Evolutionary conservation across 2,888 invertebrate genomes (phyloP).

Genomic region (Byasa hedistus): DNA sequence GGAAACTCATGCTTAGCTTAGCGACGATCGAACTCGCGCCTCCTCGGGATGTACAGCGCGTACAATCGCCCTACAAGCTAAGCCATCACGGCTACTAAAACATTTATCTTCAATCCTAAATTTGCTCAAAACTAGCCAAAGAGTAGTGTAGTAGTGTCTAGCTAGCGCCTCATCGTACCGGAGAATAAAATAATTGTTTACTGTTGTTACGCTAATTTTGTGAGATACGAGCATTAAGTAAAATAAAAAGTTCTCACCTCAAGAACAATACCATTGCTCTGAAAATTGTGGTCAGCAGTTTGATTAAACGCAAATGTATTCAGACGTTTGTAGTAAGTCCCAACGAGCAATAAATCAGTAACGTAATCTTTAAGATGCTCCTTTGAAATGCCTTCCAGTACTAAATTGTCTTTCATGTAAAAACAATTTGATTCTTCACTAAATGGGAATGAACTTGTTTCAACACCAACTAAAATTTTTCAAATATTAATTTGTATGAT

Average conservation of each 20-base stretch:
- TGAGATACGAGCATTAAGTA: background rate
- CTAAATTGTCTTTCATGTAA: constrained; percentile 63
- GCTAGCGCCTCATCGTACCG: no score
- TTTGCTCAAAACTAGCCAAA: no score
- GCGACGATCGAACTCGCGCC: no score
- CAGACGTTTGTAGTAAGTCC: constrained; percentile 68
- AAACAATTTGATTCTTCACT: constrained; percentile 65
- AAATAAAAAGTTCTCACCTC: constrained; percentile 51
- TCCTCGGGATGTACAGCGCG: no score
- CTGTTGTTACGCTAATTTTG: background rate
- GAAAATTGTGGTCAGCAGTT: constrained; percentile 56
- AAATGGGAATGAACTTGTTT: constrained; percentile 77
- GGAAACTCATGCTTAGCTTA: no score
- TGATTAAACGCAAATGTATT: constrained; percentile 67
- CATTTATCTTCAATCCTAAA: no score
- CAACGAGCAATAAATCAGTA: constrained; percentile 55
- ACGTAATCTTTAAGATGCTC: constrained; percentile 64
- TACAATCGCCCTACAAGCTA: no score
- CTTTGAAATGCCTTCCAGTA: constrained; percentile 71
- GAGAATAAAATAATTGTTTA: background rate
- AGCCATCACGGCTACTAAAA: no score
- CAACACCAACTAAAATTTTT: constrained; percentile 76
- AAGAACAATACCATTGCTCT: constrained; percentile 66
- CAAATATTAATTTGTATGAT: no score
- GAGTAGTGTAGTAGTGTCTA: no score